Conservation (phyloP, 2,113 vertebrate species). For the Ginglymostoma cirratum region DNA sequence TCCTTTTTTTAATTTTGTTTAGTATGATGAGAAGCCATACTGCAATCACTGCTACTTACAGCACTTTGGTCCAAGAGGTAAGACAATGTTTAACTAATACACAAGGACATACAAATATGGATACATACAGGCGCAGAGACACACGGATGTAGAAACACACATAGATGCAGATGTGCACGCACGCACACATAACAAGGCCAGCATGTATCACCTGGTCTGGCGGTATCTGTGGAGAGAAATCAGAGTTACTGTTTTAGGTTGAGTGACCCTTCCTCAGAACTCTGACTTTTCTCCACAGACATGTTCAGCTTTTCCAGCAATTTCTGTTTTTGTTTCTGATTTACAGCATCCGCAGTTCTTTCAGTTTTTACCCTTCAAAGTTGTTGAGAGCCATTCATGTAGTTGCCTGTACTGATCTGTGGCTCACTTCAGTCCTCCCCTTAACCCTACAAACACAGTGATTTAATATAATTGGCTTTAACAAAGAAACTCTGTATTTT, state of each 20-base stretch:
- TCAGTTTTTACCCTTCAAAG: too few species aligned
- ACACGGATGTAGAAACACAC: background rate
- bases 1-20: slow-evolving; percentile 44
- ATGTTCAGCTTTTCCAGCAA: too few species aligned
- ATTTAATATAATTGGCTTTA: background rate
- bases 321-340: too few species aligned
- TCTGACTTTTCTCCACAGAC: too few species aligned
- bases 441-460: background rate
- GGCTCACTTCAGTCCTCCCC: background rate
- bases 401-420: background rate
- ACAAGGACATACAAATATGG: background rate
- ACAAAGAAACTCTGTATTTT: background rate
- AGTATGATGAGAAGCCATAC: slow-evolving; percentile 71
- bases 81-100: slow-evolving; percentile 33
- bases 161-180: background rate
- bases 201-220: too few species aligned
- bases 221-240: too few species aligned
- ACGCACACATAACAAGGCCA: background rate
- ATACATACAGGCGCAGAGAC: background rate
- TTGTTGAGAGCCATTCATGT: too few species aligned
- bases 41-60: slow-evolving; percentile 66
- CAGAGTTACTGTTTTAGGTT: too few species aligned
- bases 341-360: too few species aligned
- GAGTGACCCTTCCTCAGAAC: too few species aligned
- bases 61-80: slow-evolving; percentile 67